Conservation (phyloP, 1,140 invertebrate genomes). For the Cataglyphis hispanica region DNA sequence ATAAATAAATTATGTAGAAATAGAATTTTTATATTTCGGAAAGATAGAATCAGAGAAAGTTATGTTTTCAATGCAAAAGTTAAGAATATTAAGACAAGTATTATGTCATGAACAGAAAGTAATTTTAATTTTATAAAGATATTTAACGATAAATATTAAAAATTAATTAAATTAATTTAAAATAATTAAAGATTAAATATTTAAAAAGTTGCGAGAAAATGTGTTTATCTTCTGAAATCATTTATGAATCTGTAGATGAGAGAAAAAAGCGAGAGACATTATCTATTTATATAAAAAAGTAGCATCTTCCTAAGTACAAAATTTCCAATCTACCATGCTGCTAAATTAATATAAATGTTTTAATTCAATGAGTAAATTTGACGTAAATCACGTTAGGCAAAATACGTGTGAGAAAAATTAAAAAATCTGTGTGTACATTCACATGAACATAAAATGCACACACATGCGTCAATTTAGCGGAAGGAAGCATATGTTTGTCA, state of each 20-base stretch:
- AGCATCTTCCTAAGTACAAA: conserved; percentile 4
- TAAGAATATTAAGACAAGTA: background rate
- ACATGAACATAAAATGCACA: background rate
- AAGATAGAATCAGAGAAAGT: background rate
- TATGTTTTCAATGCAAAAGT: background rate
- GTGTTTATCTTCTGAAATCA: background rate
- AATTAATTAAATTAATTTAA: too few relatives aligned
- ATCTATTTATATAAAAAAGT: background rate
- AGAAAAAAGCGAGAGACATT: background rate
- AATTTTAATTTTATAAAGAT: background rate
- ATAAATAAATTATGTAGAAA: background rate
- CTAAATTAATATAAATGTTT: conserved; percentile 7
- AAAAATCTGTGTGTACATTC: conserved; percentile 19
- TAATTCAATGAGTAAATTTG: background rate
- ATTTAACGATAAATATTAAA: background rate
- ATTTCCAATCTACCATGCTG: background rate
- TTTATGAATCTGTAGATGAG: background rate
- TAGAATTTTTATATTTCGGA: background rate
- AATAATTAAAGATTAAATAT: too few relatives aligned
- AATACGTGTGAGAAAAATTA: background rate
- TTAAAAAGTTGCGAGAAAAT: background rate
- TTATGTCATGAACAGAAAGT: background rate
- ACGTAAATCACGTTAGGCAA: conserved; percentile 1
- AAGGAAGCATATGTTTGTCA: conserved; percentile 57
- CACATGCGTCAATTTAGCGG: background rate